These are phyloP conservation scores for Luehdorfia chinensis DNA, from an alignment of 1,140 invertebrate species.

Conservation along the genomic window DNA sequence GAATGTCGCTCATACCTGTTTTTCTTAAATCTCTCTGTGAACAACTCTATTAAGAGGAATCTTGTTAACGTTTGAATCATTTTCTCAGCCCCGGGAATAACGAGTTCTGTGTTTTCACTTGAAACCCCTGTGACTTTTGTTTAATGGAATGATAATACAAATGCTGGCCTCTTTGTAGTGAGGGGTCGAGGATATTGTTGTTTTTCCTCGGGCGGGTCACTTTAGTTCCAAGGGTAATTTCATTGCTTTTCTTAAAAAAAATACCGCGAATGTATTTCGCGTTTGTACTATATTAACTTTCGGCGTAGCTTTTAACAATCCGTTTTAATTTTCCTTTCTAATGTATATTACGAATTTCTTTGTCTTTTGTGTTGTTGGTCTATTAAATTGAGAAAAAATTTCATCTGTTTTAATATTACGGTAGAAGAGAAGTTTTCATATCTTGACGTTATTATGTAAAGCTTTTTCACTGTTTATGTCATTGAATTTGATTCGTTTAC, in stretches of 20 bases:
- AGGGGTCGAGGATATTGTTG: constrained; percentile 61
- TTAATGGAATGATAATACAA: constrained; percentile 77
- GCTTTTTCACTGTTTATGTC: constrained; percentile 12
- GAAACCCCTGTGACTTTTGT: constrained; percentile 74
- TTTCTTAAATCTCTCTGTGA: constrained; percentile 73
- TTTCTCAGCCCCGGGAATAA: constrained; percentile 69
- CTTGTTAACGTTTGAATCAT: constrained; percentile 75
- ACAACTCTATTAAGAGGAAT: constrained; percentile 70
- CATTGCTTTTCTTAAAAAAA: constrained; percentile 59
- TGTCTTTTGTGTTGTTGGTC: constrained; percentile 11
- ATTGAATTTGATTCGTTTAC: too few relatives aligned
- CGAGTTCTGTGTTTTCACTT: constrained; percentile 73
- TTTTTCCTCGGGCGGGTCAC: constrained; percentile 66
- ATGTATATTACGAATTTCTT: constrained; percentile 8
- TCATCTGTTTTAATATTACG: constrained; percentile 10
- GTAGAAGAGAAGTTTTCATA: constrained; percentile 32
- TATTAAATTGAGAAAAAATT: constrained; percentile 22
- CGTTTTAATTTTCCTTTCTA: constrained; percentile 22
- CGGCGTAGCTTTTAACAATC: constrained; percentile 1
- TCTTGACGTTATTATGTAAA: too few relatives aligned
- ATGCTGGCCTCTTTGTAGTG: constrained; percentile 70
- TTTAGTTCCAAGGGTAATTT: constrained; percentile 68
- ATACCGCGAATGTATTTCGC: constrained; percentile 46
- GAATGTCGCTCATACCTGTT: constrained; percentile 51
- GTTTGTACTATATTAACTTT: constrained; percentile 38